phyloP scores from a whole-genome alignment of 2,113 vertebrate species.

The Cavia aperea region DNA sequence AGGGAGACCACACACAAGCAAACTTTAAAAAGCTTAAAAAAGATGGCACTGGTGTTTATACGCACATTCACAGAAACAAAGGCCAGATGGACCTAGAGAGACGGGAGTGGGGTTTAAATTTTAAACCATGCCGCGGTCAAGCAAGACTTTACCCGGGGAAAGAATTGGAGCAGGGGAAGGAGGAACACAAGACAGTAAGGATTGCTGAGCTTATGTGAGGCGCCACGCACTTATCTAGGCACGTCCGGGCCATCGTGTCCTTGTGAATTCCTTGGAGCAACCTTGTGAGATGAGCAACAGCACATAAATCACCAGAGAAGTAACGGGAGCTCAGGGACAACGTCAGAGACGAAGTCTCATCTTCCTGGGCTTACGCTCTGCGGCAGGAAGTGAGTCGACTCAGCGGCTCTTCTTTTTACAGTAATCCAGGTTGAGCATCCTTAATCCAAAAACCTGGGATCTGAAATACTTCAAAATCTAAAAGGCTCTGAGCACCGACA shows the following conservation, averaged over 20 bases:
- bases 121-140: neutral
- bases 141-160: neutral
- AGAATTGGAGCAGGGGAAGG: neutral
- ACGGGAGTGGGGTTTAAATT: neutral
- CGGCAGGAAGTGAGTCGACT: neutral
- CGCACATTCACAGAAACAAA: neutral
- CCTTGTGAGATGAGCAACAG: neutral
- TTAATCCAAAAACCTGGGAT: neutral
- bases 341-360: neutral
- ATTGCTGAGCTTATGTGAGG: neutral
- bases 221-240: neutral
- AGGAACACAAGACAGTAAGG: neutral
- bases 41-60: accelerated
- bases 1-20: too few species aligned
- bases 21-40: neutral
- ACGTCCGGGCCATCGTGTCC: neutral
- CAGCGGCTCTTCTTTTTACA: neutral
- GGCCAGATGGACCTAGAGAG: accelerated
- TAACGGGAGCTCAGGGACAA: neutral
- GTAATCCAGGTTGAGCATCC: neutral
- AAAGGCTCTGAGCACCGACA: neutral
- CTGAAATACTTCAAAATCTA: neutral
- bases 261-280: neutral
- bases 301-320: neutral
- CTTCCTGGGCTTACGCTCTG: neutral